A percentile compares a stretch with the other conserved stretches of the same genome.
These are phyloP conservation scores for Tolypeutes matacus DNA, from an alignment of 2,797 vertebrate species.

Conservation along the genomic window DNA sequence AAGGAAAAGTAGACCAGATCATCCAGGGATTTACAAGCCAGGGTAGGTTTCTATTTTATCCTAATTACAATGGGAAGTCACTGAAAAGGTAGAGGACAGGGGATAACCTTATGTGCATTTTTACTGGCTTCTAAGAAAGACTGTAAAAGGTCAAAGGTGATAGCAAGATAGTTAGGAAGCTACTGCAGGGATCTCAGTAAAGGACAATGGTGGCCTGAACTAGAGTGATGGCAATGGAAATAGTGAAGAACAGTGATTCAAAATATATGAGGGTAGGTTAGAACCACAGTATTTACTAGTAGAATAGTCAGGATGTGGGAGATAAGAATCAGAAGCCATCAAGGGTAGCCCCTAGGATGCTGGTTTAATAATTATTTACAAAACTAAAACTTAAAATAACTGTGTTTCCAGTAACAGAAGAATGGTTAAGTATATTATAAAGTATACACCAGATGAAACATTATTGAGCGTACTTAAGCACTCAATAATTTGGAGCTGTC, in stretches of 20 bases:
- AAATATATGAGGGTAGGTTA: background rate
- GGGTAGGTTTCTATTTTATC: background rate
- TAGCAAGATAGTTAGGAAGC: background rate
- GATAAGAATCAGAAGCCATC: slow-evolving; percentile 33
- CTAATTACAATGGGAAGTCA: no score
- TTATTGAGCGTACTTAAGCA: slow-evolving; percentile 3
- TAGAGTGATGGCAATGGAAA: background rate
- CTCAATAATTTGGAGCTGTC: slow-evolving; percentile 48
- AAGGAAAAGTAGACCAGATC: background rate
- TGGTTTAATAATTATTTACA: slow-evolving; percentile 25
- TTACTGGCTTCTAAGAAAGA: background rate
- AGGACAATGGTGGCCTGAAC: background rate
- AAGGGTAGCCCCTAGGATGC: background rate
- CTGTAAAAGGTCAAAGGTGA: background rate
- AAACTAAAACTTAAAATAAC: slow-evolving; percentile 53
- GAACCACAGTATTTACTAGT: background rate
- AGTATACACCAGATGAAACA: background rate
- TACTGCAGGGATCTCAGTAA: background rate
- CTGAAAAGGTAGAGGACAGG: background rate
- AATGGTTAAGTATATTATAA: background rate
- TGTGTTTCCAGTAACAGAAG: no score
- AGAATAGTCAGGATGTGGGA: background rate
- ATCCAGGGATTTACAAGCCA: background rate
- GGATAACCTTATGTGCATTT: background rate
- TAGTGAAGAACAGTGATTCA: slow-evolving; percentile 17